Percentiles rank a stretch among this genome's conserved stretches.
phyloP scores from a whole-genome alignment of 2,888 invertebrate genomes.

The Orchestes rusci region DNA sequence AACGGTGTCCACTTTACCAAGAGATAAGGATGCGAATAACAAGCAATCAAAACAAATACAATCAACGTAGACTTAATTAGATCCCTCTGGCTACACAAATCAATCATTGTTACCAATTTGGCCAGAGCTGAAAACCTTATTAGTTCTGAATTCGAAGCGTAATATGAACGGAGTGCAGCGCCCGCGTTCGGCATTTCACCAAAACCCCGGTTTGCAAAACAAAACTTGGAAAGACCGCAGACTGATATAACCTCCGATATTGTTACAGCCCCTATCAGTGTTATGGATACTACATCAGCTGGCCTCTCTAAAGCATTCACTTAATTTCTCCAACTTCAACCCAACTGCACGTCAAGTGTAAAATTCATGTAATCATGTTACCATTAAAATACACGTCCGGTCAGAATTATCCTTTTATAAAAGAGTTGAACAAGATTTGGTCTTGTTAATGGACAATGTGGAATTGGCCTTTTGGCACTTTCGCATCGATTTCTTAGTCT shows the following conservation, averaged over 20 bases:
- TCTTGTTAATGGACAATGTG: too few relatives aligned
- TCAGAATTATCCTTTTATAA: too few relatives aligned
- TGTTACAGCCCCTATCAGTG: conserved; percentile 22
- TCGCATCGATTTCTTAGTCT: too few relatives aligned
- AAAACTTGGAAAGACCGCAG: conserved; percentile 23
- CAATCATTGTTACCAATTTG: conserved; percentile 23
- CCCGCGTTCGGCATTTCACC: background rate
- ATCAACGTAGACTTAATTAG: too few relatives aligned
- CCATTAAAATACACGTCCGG: background rate
- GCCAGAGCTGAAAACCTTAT: conserved; percentile 18
- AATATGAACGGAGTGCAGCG: background rate
- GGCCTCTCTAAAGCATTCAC: conserved; percentile 14
- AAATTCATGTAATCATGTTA: background rate
- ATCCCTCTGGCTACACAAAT: conserved; percentile 9
- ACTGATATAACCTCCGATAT: conserved; percentile 23
- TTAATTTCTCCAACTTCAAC: conserved; percentile 13
- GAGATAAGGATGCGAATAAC: too few relatives aligned
- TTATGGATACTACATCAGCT: conserved; percentile 22
- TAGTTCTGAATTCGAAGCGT: conserved; percentile 17
- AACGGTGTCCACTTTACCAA: too few relatives aligned
- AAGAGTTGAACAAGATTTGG: too few relatives aligned
- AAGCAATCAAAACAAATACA: too few relatives aligned
- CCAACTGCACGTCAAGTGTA: conserved; percentile 11
- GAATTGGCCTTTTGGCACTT: too few relatives aligned
- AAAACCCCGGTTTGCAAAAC: conserved; percentile 22